Percentiles rank a stretch among this genome's conserved stretches.
Conservation (phyloP, 2,113 vertebrate species). For the Narcine bancroftii region DNA sequence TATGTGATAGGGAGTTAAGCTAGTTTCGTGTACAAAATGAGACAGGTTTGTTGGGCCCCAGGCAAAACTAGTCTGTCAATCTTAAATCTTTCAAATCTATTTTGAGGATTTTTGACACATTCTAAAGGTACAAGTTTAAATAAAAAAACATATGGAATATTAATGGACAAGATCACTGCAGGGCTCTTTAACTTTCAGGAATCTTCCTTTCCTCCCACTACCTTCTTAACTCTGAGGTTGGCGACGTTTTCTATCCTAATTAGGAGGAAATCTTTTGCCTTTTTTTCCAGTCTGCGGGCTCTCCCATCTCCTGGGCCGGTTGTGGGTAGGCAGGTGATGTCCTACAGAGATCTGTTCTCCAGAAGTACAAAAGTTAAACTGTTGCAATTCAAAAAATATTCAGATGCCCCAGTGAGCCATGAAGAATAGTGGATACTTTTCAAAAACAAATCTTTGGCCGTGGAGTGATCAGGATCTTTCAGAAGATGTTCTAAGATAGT, state of each 20-base stretch:
- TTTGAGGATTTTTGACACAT: no score
- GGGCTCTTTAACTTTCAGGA: neutral
- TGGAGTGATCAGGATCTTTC: neutral
- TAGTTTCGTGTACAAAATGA: no score
- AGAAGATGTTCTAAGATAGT: neutral
- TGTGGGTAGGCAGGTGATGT: no score
- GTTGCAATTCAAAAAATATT: no score
- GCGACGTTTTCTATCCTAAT: neutral
- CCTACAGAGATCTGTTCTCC: no score
- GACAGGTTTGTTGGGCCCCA: no score
- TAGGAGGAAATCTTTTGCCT: neutral
- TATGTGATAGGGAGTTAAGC: no score
- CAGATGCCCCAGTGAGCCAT: neutral
- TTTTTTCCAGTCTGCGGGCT: neutral
- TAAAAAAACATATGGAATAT: no score
- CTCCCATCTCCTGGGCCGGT: neutral
- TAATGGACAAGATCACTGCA: neutral
- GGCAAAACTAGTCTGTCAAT: no score
- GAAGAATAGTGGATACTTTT: neutral
- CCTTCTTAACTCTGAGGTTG: neutral
- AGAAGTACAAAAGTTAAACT: neutral
- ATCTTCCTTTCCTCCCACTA: neutral
- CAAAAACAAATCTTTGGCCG: neutral
- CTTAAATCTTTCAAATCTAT: no score
- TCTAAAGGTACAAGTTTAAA: no score